Evolutionary conservation across 2,113 vertebrate species (phyloP), one percentile per base, ranked within the genome.

Genomic region (Phocoena phocoena): DNA sequence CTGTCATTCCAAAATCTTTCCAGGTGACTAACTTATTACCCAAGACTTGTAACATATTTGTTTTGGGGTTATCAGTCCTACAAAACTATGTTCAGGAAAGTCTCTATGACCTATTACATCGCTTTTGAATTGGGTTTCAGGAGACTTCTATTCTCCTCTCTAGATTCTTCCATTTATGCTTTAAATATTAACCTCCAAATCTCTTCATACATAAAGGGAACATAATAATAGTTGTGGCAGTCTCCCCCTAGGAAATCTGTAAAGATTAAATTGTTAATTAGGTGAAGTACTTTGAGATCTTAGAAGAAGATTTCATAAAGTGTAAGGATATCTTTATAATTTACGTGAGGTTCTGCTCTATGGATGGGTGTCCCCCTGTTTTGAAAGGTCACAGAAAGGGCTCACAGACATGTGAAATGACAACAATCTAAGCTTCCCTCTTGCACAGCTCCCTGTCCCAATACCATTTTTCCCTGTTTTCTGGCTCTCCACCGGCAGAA

Each of bases 281-380:
- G 44, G 26, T 28, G 28, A 71, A 68, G 67, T 47, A 25, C 33
- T 90, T 90, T 76, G 81, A 58, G 76, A 62, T 84, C 79, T 81
- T 71, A 53, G 68, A 58, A 82, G 36, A 26, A 15, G 3, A 25
- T 62, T 93, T 50, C 17, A 1, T 38, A 47, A 73, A 68, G 71
- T 60, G 38, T n/a, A 21, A 67, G 88, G 90, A 73, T 73, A 60
- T 13, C 21, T 28, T 38, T 71, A 26, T 50, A n/a, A 90, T 65
- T 68, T 67, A 44, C 90, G 76, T 28, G 81, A 88, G 67, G 60
- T 31, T 95, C 86, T 79, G 36, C 94, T 88, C 31, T 41, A 23
- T 83, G 96, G 88, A 96, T 97, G 92, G 79, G 93, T 79, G 92
- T 55, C 33, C 47, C 76, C 55, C 33, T 58, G 53, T 82, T 88